phyloP scores from a whole-genome alignment of 30 jellyfish, hydroid and myxozoan species.

The Nemopilema nomurai region DNA sequence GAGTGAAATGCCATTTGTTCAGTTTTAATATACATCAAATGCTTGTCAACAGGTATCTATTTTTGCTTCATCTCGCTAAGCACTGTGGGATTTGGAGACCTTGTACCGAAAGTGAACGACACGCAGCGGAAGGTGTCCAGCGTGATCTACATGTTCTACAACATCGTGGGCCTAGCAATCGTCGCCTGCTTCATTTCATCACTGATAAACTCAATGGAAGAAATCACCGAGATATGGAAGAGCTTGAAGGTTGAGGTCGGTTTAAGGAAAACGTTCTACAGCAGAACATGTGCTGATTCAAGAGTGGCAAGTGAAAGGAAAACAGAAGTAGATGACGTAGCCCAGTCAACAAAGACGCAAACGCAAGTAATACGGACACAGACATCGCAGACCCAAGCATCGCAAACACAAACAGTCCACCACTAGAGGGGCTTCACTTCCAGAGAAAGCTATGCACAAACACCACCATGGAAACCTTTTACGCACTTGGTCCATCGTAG shows the following conservation, averaged over 20 bases:
- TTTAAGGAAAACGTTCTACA: background rate
- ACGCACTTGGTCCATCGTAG: too few relatives aligned
- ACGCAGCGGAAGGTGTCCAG: constrained; percentile 6
- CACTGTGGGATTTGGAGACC: constrained; percentile 59
- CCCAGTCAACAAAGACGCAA: background rate
- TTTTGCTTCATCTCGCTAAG: constrained; percentile 41
- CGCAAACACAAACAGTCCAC: too few relatives aligned
- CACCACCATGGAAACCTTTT: too few relatives aligned
- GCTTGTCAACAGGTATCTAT: constrained; percentile 15
- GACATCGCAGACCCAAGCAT: too few relatives aligned
- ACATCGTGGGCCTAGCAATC: constrained; percentile 19
- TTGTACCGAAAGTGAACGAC: constrained; percentile 6
- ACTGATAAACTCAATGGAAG: constrained; percentile 24
- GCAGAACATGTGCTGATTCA: background rate
- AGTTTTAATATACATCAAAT: too few relatives aligned
- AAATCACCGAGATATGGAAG: constrained; percentile 12
- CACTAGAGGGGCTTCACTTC: too few relatives aligned
- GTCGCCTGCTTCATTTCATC: constrained; percentile 43
- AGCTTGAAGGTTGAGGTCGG: background rate
- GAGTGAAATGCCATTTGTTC: too few relatives aligned
- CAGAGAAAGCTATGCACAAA: too few relatives aligned
- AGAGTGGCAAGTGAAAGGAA: background rate
- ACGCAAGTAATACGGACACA: too few relatives aligned
- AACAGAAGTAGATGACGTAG: background rate
- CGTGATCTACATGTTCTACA: constrained; percentile 25